phyloP scores from a whole-genome alignment of 2,888 invertebrate genomes.

The Rhyacophila evoluta region DNA sequence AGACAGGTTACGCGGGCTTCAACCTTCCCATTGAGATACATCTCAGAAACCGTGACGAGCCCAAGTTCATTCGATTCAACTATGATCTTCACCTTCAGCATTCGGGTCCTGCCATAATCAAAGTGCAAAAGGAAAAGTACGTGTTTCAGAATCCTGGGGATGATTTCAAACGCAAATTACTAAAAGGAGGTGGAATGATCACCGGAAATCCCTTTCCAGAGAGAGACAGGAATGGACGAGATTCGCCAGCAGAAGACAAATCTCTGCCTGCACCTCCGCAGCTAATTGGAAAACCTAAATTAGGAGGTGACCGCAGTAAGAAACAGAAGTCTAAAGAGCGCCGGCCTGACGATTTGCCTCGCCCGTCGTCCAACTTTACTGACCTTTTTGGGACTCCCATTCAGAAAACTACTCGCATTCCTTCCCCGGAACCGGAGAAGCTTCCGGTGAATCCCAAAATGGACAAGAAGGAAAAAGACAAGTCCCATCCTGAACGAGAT shows the following conservation, averaged over 20 bases:
- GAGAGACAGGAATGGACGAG: slow-evolving; percentile 71
- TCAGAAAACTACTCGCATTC: slow-evolving; percentile 76
- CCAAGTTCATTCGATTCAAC: slow-evolving; percentile 83
- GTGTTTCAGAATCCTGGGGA: slow-evolving; percentile 88
- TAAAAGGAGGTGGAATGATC: slow-evolving; percentile 86
- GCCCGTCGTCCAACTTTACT: slow-evolving; percentile 76
- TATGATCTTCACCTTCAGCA: slow-evolving; percentile 90
- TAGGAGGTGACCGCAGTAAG: slow-evolving; percentile 71
- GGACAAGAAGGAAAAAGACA: slow-evolving; percentile 72
- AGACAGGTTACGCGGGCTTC: slow-evolving; percentile 97
- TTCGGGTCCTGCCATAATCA: slow-evolving; percentile 78
- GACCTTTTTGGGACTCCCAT: slow-evolving; percentile 88
- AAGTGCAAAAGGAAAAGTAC: slow-evolving; percentile 83
- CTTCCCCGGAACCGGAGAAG: slow-evolving; percentile 76
- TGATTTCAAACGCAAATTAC: slow-evolving; percentile 87
- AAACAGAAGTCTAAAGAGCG: slow-evolving; percentile 73
- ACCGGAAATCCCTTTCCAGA: slow-evolving; percentile 62
- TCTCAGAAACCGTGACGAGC: slow-evolving; percentile 89
- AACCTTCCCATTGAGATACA: slow-evolving; percentile 90
- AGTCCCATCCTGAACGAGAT: slow-evolving; percentile 64
- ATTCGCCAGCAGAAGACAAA: slow-evolving; percentile 71
- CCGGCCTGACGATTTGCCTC: slow-evolving; percentile 70
- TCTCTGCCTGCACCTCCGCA: slow-evolving; percentile 67
- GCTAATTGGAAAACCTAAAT: slow-evolving; percentile 79
- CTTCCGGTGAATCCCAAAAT: slow-evolving; percentile 59